Percentiles rank a stretch among this genome's conserved stretches.
These are phyloP conservation scores for Torymus tubicola DNA, from an alignment of 2,888 invertebrate genomes.

Conservation along the genomic window DNA sequence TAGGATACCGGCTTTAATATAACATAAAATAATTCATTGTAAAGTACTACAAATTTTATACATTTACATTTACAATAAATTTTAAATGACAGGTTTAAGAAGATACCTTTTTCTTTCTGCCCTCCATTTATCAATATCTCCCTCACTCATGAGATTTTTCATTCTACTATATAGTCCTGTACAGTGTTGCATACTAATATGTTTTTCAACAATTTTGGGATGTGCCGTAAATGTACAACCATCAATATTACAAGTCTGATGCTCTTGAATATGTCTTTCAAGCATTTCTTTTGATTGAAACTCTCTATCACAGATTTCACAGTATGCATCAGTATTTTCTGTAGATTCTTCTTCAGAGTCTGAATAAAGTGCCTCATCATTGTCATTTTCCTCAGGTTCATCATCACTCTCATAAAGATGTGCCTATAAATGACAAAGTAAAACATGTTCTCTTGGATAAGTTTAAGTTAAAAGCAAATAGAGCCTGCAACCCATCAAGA, in stretches of 20 bases:
- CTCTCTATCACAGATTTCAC: slow-evolving; percentile 89
- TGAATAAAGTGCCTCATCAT: background rate
- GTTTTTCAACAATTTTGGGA: slow-evolving; percentile 87
- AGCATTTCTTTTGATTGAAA: slow-evolving; percentile 81
- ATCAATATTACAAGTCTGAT: slow-evolving; percentile 88
- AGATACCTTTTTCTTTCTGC: slow-evolving; percentile 84
- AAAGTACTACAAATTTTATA: background rate
- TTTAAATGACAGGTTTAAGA: slow-evolving; percentile 14
- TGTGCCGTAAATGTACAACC: slow-evolving; percentile 89
- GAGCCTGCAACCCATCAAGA: slow-evolving; percentile 28
- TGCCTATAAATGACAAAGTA: slow-evolving; percentile 67
- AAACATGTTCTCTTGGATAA: slow-evolving; percentile 35
- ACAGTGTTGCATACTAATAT: slow-evolving; percentile 89
- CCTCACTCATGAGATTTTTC: slow-evolving; percentile 85
- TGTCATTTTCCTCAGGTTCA: slow-evolving; percentile 18
- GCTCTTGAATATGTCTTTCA: slow-evolving; percentile 84
- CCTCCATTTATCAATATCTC: slow-evolving; percentile 91
- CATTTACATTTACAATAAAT: background rate
- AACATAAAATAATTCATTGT: background rate
- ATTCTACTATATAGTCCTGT: slow-evolving; percentile 90
- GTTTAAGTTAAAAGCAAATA: slow-evolving; percentile 23
- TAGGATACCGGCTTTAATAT: slow-evolving; percentile 83
- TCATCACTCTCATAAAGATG: slow-evolving; percentile 62
- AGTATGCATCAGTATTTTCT: slow-evolving; percentile 74
- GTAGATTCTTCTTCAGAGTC: slow-evolving; percentile 36